Evolutionary conservation across 2,888 invertebrate genomes (phyloP), one percentile per base, ranked within the genome.

Genomic region (Oxyscelio sp.): DNA sequence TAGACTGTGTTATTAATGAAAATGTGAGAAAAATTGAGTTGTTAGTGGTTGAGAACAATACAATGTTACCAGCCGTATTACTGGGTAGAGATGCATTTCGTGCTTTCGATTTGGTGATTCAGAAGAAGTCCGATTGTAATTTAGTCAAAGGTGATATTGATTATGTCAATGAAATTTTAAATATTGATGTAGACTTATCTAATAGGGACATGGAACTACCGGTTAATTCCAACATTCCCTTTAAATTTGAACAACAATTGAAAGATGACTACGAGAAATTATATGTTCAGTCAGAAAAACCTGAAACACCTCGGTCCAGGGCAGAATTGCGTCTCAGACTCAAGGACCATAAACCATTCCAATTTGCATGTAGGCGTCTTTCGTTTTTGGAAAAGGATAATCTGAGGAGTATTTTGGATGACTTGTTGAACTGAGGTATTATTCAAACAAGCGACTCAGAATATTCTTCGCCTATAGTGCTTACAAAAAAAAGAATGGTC

Each of bases 281-380:
- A 11, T 48, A 65, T 21, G 38, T 82, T 24, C 45, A 66, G n/a
- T n/a, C 78, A 11, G 58, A 40, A 13, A 43, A 52, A 2, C 82
- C 79, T 13, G 56, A 73, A 24, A 61, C 70, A 40, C 82, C 82
- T n/a, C 48, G 54, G 21, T 54, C 73, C 2, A 61, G 68, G n/a
- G 45, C 59, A n/a, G 83, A 81, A 19, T 38, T 83, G 9, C 68
- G 48, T 3, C 43, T 87, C 11, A 19, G 13, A 9, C 34, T 85
- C 3, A 83, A 58, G 54, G 74, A 83, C 11, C 22, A 79, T 9
- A 50, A 70, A 27, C 85, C 77, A 3, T 84, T 85, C 34, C 73
- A 82, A 52, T 85, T 90, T 4, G 89, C 87, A 87, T 77, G 90
- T 11, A 34, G 34, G 34, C 34, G 85, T 2, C 92, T 90, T 56